Evolutionary conservation across 2,888 invertebrate species (phyloP), one percentile per base, ranked within the genome.

Genomic region (Xestia c-nigrum): DNA sequence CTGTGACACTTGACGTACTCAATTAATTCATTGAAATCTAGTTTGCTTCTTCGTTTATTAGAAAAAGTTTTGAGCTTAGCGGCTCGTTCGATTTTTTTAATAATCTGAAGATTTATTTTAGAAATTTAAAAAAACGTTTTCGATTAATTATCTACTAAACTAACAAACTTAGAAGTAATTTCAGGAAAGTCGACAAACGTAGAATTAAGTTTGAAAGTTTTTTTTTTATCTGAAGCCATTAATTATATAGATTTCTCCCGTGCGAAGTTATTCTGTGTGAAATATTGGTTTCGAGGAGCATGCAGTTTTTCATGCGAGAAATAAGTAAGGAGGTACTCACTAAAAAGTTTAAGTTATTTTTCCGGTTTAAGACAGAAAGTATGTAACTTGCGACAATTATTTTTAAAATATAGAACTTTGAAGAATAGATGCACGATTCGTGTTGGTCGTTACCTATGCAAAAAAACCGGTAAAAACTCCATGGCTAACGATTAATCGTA

Each of bases 11-110:
- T 88, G 79, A 89, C 63, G 43, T 64, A 52, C 47, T 73, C 3
- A 66, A 66, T 74, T 14, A n/a, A n/a, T 85, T 55, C 31, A 69
- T 84, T 82, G 77, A 67, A 83, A 83, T 88, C 85, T 83, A 86
- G 81, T 80, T 75, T 85, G 83, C 86, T 84, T 81, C 50, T 82
- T 82, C 47, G 72, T 57, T 52, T 78, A 16, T 38, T 40, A 55
- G 3, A 72, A 76, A 75, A 73, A 76, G 77, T 74, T 78, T 57
- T 21, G 21, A 68, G 64, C 31, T n/a, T 43, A 24, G 24, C 43
- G 5, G n/a, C 10, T 80, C 21, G 64, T 1, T 6, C n/a, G 3
- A 64, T 64, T 64, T 63, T 63, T 63, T 61, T 55, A 5, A 21
- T 12, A 61, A 38, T 16, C 10, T 57, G 40, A n/a, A 47, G 38